A percentile compares a stretch with the other conserved stretches of the same genome.
Evolutionary conservation across 1,140 invertebrate genomes (phyloP).

Genomic region (Delia radicum): DNA sequence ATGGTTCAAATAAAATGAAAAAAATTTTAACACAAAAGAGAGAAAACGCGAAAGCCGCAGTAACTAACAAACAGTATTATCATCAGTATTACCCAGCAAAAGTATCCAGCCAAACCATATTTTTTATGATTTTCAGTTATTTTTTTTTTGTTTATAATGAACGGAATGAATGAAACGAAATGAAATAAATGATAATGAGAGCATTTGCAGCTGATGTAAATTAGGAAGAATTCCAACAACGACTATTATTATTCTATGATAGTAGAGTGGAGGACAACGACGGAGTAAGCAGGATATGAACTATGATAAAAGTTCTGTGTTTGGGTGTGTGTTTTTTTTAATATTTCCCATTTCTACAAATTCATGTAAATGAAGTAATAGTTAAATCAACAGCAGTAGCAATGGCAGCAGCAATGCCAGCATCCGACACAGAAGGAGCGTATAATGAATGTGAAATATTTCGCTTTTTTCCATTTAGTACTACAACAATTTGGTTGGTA

Average conservation of each 20-base stretch:
- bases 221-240: background rate
- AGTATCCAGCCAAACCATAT: too few relatives aligned
- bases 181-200: constrained; percentile 34
- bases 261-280: too few relatives aligned
- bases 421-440: background rate
- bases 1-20: constrained; percentile 27
- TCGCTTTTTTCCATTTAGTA: too few relatives aligned
- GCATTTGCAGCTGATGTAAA: constrained; percentile 33
- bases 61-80: too few relatives aligned
- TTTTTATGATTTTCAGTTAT: background rate
- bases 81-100: too few relatives aligned
- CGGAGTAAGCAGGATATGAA: too few relatives aligned
- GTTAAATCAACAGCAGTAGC: too few relatives aligned
- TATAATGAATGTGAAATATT: background rate
- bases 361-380: background rate
- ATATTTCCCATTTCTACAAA: background rate
- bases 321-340: too few relatives aligned
- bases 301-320: too few relatives aligned
- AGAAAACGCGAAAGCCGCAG: constrained; percentile 10
- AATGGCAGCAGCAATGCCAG: background rate
- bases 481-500: constrained; percentile 1
- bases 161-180: constrained; percentile 31
- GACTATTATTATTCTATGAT: background rate
- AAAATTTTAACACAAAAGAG: constrained; percentile 16
- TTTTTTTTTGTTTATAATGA: background rate